Evolutionary conservation across 2,797 vertebrate species (phyloP).

Genomic region (Acomys russatus): DNA sequence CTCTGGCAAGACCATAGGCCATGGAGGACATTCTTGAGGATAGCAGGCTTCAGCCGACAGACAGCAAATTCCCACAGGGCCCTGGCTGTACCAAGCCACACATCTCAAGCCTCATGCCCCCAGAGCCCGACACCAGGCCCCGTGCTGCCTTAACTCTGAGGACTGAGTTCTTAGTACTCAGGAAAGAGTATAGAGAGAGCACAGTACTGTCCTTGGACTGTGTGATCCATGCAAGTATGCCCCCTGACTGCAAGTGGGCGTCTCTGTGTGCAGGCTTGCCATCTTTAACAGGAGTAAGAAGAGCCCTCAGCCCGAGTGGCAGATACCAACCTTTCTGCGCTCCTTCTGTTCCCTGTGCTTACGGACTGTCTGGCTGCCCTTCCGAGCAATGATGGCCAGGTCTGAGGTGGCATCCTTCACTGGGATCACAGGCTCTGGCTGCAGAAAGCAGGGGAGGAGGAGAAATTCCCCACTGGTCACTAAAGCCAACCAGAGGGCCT

Average conservation of each 20-base stretch:
- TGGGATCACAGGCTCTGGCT: slow-evolving; percentile 99
- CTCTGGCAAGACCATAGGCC: not conserved
- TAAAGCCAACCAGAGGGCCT: not conserved
- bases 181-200: not conserved
- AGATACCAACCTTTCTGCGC: slow-evolving; percentile 94
- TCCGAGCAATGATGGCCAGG: slow-evolving; percentile 98
- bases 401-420: slow-evolving; percentile 98
- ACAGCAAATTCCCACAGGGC: not conserved
- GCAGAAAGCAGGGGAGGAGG: slow-evolving; percentile 59
- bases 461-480: not conserved
- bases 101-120: not conserved
- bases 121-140: not conserved
- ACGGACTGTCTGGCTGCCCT: slow-evolving; percentile 97
- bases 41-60: not conserved
- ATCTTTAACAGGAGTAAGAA: not conserved
- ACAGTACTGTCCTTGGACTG: not conserved
- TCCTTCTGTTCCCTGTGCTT: slow-evolving; percentile 99
- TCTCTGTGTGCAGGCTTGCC: not conserved
- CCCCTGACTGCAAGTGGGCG: not conserved
- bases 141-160: fast-evolving
- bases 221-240: not conserved
- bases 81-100: not conserved
- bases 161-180: no score
- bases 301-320: not conserved
- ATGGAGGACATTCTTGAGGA: not conserved